Conservation (phyloP, 2,797 vertebrate genomes). For the Emydoidea blandingii region DNA sequence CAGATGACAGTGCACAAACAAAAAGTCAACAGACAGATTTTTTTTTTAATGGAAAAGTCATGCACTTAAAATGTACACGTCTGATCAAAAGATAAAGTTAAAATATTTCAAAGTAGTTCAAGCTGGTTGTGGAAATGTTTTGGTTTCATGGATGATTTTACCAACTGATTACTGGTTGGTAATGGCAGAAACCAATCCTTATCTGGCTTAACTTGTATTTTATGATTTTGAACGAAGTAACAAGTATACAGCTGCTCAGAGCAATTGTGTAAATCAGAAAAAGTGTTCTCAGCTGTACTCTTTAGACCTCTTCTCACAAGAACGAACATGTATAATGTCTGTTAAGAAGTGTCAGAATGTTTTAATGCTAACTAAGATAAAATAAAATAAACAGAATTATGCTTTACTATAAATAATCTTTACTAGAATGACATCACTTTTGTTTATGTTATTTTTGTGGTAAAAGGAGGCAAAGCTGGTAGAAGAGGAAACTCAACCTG, state of each 20-base stretch:
- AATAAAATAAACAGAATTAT: constrained; percentile 18
- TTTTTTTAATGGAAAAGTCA: not conserved
- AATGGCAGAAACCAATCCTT: constrained; percentile 4
- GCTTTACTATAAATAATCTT: constrained; percentile 47
- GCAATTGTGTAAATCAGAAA: constrained; percentile 60
- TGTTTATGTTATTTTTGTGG: not conserved
- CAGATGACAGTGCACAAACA: not conserved
- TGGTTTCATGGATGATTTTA: not conserved
- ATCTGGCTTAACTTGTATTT: constrained; percentile 36
- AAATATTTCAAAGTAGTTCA: not conserved
- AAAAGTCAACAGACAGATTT: not conserved
- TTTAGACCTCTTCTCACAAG: constrained; percentile 52
- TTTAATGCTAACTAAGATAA: constrained; percentile 52
- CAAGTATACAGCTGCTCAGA: constrained; percentile 55
- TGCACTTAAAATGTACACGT: not conserved
- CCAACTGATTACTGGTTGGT: constrained; percentile 9
- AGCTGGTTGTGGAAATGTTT: not conserved
- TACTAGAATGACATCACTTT: not conserved
- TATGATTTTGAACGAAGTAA: constrained; percentile 31
- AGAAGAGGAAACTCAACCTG: not conserved
- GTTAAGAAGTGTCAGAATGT: constrained; percentile 66
- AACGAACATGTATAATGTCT: constrained; percentile 60
- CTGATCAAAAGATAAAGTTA: not conserved
- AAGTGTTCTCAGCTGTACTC: constrained; percentile 66
- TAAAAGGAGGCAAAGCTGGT: not conserved